Percentiles rank a stretch among this genome's conserved stretches.
Conservation (phyloP, 2,797 vertebrate genomes). For the Danio choprae region DNA sequence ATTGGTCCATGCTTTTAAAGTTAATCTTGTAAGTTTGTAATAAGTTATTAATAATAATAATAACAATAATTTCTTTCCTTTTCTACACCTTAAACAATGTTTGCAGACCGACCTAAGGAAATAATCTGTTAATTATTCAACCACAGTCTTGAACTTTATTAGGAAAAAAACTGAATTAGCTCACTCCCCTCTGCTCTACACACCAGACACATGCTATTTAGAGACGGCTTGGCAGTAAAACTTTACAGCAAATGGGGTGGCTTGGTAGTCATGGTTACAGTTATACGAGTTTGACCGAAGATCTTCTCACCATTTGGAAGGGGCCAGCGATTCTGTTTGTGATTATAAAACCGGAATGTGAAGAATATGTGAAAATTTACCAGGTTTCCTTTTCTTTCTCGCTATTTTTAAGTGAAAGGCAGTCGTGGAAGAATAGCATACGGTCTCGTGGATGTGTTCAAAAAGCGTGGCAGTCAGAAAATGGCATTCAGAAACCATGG, state of each 20-base stretch:
- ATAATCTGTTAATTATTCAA: slow-evolving; percentile 13
- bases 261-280: slow-evolving; percentile 76
- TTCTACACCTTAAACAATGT: neutral
- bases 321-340: slow-evolving; percentile 64
- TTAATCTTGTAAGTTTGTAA: neutral
- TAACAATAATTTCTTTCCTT: neutral
- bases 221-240: slow-evolving; percentile 73
- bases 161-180: slow-evolving; percentile 36
- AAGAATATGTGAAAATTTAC: slow-evolving; percentile 44
- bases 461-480: slow-evolving; percentile 14
- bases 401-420: slow-evolving; percentile 7
- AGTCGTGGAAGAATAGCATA: neutral
- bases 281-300: slow-evolving; percentile 73
- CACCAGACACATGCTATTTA: slow-evolving; percentile 56
- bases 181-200: slow-evolving; percentile 40
- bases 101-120: neutral
- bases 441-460: neutral
- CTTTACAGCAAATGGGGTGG: slow-evolving; percentile 73
- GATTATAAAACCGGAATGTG: slow-evolving; percentile 63
- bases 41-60: neutral
- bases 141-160: slow-evolving; percentile 37
- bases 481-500: neutral
- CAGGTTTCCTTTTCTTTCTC: slow-evolving; percentile 7
- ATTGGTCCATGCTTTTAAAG: neutral
- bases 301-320: slow-evolving; percentile 59